phyloP scores from a whole-genome alignment of 53 echinoderm and acorn worm genomes.

The Stichopus horrens region DNA sequence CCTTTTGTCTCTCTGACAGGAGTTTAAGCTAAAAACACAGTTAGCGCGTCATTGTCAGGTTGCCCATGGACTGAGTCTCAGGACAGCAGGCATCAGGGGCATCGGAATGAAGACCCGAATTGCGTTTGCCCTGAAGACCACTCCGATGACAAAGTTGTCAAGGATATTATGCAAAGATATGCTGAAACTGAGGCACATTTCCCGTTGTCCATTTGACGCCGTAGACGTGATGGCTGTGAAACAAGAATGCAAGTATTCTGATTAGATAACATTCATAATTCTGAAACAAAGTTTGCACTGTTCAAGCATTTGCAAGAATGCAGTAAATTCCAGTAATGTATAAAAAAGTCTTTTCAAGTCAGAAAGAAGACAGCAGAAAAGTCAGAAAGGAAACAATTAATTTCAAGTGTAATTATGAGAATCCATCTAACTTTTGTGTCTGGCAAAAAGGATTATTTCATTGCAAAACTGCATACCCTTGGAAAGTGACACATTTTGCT shows the following conservation, averaged over 20 bases:
- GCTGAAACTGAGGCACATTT: conserved; percentile 82
- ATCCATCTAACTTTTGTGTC: too few relatives aligned
- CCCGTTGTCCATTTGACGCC: conserved; percentile 87
- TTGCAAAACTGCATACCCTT: too few relatives aligned
- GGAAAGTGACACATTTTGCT: too few relatives aligned
- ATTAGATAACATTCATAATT: background rate
- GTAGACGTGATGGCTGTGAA: conserved; percentile 90
- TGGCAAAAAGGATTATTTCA: too few relatives aligned
- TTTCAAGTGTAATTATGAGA: too few relatives aligned
- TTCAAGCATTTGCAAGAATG: too few relatives aligned
- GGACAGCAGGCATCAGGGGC: conserved; percentile 78
- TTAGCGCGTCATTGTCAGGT: conserved; percentile 98
- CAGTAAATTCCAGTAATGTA: too few relatives aligned
- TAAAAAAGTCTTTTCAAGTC: too few relatives aligned
- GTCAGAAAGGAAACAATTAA: too few relatives aligned
- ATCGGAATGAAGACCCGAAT: conserved; percentile 91
- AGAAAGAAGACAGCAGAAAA: too few relatives aligned
- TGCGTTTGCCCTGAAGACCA: conserved; percentile 91
- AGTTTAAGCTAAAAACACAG: conserved; percentile 97
- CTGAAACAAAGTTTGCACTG: too few relatives aligned
- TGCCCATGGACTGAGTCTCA: conserved; percentile 91
- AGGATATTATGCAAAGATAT: conserved; percentile 74
- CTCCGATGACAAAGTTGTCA: conserved; percentile 88
- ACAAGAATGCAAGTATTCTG: conserved; percentile 79
- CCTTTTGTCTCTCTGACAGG: conserved; percentile 51